Conservation (phyloP, 2,888 invertebrate species). For the Drosophila merina region DNA sequence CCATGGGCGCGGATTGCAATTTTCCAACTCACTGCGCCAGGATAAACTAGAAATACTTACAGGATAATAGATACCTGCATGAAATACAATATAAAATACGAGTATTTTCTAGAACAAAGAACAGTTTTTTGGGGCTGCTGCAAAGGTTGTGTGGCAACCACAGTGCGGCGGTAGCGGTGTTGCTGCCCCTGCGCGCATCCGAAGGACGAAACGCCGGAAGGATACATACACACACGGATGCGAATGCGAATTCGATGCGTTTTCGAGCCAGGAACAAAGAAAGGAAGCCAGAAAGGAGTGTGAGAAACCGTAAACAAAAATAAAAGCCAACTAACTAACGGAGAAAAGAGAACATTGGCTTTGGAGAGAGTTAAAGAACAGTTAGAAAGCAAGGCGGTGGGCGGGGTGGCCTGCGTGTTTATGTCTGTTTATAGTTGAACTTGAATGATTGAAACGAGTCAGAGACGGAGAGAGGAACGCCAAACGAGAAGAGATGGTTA, state of each 20-base stretch:
- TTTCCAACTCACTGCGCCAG: slow-evolving; percentile 26
- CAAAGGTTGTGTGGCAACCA: neutral
- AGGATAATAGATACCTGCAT: no score
- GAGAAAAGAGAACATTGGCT: neutral
- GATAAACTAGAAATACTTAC: neutral
- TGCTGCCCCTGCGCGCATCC: slow-evolving; percentile 46
- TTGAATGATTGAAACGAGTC: slow-evolving; percentile 56
- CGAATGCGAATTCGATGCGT: slow-evolving; percentile 25
- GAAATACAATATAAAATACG: neutral
- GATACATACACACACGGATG: slow-evolving; percentile 59
- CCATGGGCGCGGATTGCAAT: slow-evolving; percentile 31
- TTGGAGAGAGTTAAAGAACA: slow-evolving; percentile 18
- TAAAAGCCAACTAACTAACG: slow-evolving; percentile 25
- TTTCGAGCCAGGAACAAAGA: slow-evolving; percentile 58
- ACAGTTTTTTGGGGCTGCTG: neutral
- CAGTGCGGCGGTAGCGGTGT: neutral
- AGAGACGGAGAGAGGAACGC: neutral
- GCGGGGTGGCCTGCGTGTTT: slow-evolving; percentile 26
- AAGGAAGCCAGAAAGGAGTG: slow-evolving; percentile 27
- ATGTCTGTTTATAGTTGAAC: slow-evolving; percentile 55
- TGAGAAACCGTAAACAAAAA: slow-evolving; percentile 52
- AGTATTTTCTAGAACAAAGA: neutral
- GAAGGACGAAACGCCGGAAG: slow-evolving; percentile 33
- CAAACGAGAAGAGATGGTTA: neutral
- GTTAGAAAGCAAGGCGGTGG: slow-evolving; percentile 16